Base-by-base conservation (phyloP, 2,797 vertebrate genomes). In the Aphelocoma californica region DNA sequence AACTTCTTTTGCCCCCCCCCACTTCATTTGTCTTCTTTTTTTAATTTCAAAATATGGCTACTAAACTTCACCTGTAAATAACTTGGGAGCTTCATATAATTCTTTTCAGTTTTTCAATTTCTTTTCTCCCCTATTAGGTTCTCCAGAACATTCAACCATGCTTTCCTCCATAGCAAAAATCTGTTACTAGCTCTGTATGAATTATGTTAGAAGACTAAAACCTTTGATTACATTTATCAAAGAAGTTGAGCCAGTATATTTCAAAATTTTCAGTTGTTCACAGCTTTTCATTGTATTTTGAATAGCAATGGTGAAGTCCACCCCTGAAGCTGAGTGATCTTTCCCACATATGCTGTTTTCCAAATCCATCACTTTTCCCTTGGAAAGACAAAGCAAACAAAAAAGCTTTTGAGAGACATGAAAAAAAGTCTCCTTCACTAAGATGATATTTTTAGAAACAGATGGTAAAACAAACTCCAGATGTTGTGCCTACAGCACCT, bases 391-490 rank as follows among this genome's bases (percentile, higher is more conserved):
- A 60, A 58, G 65, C 78, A 93, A 92, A 56, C 40, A 81, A 90
- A 95, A 97, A 86, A 71, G 5, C 83, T 96, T 97, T 93, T 84
- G 51, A 96, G 79, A 71, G 66, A 73, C 64, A 61, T 32, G 16
- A 2, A 29, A 79, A 94, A 87, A 93, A 51, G 34, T 91, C 58
- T 94, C 65, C 28, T 84, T 83, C 69, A 20, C 58, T 80, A 69
- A 94, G 56, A 67, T 19, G 1, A 14, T 92, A 97, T 96, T 97
- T 98, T 97, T 96, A 97, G 92, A 97, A 97, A 90, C 96, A 98
- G 96, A 97, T 97, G 96, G 96, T 97, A 95, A 97, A 97, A 96
- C 96, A 97, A 97, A 95, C 87, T 95, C 86, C 84, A 95, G 95
- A 97, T 95, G 92, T 72, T 92, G 73, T 85, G 97, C 97, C 95